Percentiles rank a stretch among this genome's conserved stretches.
Conservation (phyloP, 30 jellyfish, hydroid and myxozoan species). For the Turritopsis dohrnii region DNA sequence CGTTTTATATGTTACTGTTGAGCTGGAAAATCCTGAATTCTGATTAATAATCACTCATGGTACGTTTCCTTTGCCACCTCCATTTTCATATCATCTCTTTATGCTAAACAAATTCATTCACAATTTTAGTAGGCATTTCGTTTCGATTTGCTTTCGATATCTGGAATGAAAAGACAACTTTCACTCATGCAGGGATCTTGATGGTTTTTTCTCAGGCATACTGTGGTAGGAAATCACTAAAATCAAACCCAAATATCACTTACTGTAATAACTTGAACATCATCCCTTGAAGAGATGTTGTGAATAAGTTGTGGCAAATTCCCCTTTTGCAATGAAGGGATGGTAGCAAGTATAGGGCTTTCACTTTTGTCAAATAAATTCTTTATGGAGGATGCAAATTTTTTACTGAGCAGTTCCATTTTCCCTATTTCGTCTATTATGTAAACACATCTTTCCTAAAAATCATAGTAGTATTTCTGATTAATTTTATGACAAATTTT, state of each 20-base stretch:
- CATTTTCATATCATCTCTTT: not conserved
- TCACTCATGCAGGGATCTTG: no score
- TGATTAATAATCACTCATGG: not conserved
- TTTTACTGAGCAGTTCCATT: slow-evolving; percentile 58
- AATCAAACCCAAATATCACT: not conserved
- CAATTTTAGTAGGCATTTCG: not conserved
- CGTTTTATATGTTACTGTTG: no score
- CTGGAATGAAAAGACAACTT: not conserved
- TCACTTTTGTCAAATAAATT: slow-evolving; percentile 20
- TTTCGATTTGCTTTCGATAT: not conserved
- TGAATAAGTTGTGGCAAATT: slow-evolving; percentile 44
- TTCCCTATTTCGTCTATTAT: slow-evolving; percentile 76
- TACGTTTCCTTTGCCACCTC: not conserved
- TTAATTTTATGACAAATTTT: no score
- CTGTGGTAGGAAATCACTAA: no score
- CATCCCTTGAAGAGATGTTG: slow-evolving; percentile 34
- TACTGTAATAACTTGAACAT: slow-evolving; percentile 42
- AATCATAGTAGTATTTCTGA: no score
- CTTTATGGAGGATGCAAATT: slow-evolving; percentile 23
- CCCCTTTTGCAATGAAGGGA: slow-evolving; percentile 47
- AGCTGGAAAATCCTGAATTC: not conserved
- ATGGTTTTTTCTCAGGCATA: no score
- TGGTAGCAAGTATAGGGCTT: slow-evolving; percentile 48
- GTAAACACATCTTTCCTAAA: not conserved
- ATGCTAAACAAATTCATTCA: not conserved